These are phyloP conservation scores for Gadopsis bispinosus DNA, from an alignment of 2,797 vertebrate species.

Conservation along the genomic window DNA sequence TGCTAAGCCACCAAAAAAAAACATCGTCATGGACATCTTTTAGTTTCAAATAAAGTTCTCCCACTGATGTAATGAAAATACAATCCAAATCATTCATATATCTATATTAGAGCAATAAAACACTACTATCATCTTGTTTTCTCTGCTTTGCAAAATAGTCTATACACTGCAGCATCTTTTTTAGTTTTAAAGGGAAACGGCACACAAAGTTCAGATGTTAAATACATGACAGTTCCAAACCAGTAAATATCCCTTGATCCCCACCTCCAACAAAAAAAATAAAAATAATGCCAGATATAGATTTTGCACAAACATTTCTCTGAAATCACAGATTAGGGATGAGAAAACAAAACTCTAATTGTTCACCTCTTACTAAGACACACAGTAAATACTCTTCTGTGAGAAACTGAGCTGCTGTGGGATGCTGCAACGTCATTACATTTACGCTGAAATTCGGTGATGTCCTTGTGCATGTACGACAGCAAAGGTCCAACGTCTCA, in stretches of 20 bases:
- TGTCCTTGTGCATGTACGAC: slow-evolving; percentile 28
- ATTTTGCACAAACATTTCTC: slow-evolving; percentile 46
- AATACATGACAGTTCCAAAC: slow-evolving; percentile 36
- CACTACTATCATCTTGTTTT: slow-evolving; percentile 27
- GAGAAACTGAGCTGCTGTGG: slow-evolving; percentile 6
- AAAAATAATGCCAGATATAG: slow-evolving; percentile 35
- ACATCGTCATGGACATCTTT: slow-evolving; percentile 57
- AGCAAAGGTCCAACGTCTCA: slow-evolving; percentile 49
- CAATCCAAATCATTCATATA: slow-evolving; percentile 51
- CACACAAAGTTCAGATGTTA: slow-evolving; percentile 36
- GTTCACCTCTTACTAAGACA: slow-evolving; percentile 46
- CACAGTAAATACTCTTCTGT: slow-evolving; percentile 19
- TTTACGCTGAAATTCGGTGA: slow-evolving; percentile 29
- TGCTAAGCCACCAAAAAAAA: slow-evolving; percentile 50
- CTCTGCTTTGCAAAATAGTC: slow-evolving; percentile 34
- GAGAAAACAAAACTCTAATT: not conserved
- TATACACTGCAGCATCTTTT: slow-evolving; percentile 60
- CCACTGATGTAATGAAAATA: slow-evolving; percentile 59
- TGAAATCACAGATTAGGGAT: slow-evolving; percentile 45
- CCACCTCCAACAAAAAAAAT: slow-evolving; percentile 6
- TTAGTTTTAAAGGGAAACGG: slow-evolving; percentile 63
- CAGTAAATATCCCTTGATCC: slow-evolving; percentile 14
- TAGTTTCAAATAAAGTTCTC: slow-evolving; percentile 60
- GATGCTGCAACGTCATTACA: slow-evolving; percentile 19
- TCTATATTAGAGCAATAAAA: slow-evolving; percentile 51